phyloP scores from a whole-genome alignment of 2,888 invertebrate species.

The Hermaeophaga mercurialis region DNA sequence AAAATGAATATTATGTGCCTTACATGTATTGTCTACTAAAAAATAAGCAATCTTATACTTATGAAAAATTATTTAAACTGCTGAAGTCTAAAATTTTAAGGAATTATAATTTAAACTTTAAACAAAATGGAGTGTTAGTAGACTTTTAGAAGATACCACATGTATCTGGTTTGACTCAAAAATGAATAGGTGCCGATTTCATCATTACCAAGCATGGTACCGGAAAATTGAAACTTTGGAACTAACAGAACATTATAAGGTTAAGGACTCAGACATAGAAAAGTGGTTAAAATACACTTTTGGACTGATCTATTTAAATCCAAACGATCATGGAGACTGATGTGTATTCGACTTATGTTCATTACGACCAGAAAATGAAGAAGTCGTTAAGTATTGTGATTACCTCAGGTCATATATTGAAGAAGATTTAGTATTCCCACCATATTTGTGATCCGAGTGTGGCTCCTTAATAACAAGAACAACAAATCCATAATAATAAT shows the following conservation, averaged over 20 bases:
- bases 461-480: no score
- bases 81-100: background rate
- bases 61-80: background rate
- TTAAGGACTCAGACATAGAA: background rate
- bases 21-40: background rate
- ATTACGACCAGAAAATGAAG: no score
- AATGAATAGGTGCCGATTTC: slow-evolving; percentile 9
- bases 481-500: no score
- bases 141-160: slow-evolving; percentile 6
- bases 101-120: background rate
- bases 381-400: no score
- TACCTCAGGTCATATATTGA: no score
- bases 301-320: no score
- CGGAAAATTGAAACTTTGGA: slow-evolving; percentile 11
- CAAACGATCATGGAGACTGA: no score
- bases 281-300: background rate
- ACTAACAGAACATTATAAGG: background rate
- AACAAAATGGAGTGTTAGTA: background rate
- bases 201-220: slow-evolving; percentile 4
- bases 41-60: background rate
- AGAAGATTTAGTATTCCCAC: no score
- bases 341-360: no score
- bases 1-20: background rate
- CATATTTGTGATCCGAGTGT: no score
- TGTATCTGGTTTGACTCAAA: background rate